phyloP scores from a whole-genome alignment of 2,113 vertebrate species.

The Monarcha castaneiventris region DNA sequence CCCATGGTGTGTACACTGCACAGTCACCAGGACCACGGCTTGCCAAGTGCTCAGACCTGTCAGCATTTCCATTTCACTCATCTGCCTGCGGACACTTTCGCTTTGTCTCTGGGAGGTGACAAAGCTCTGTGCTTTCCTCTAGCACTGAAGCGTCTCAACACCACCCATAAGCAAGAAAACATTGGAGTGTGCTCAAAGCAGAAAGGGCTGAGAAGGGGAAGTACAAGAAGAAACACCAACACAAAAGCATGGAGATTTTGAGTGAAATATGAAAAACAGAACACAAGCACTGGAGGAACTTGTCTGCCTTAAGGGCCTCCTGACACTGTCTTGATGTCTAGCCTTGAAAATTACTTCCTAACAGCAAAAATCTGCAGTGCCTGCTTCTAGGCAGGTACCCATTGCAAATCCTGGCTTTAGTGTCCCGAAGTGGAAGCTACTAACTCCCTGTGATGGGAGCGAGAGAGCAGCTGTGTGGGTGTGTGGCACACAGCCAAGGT shows the following conservation, averaged over 20 bases:
- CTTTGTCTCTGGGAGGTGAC: not conserved
- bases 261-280: not conserved
- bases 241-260: not conserved
- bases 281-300: not conserved
- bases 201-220: not conserved
- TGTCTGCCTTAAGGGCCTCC: not conserved
- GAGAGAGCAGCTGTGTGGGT: not conserved
- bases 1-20: not conserved
- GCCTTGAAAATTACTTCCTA: not conserved
- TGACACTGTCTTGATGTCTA: not conserved
- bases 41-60: not conserved
- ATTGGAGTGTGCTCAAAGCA: not conserved
- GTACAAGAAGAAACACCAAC: not conserved
- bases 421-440: not conserved
- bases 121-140: not conserved
- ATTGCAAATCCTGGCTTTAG: not conserved
- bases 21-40: not conserved
- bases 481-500: not conserved
- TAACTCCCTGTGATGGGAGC: not conserved
- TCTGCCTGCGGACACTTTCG: not conserved
- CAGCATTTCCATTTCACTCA: fast-evolving
- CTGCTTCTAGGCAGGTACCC: not conserved
- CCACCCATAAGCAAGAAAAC: not conserved
- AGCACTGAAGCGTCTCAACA: not conserved
- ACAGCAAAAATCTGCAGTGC: not conserved